phyloP scores from a whole-genome alignment of 2,113 vertebrate genomes.

The Toxotes jaculatrix region DNA sequence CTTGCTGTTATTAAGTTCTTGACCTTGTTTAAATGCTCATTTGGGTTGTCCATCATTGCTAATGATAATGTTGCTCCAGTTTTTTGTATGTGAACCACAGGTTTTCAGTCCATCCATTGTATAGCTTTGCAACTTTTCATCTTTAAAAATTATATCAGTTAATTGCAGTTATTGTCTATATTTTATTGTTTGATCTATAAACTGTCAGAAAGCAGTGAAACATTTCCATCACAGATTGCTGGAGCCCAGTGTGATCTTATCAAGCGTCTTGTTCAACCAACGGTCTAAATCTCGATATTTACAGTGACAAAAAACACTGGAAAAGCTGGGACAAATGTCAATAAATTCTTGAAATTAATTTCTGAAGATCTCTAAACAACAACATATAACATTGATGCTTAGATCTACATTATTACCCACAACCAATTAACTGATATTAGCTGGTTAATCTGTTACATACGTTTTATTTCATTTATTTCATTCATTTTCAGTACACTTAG shows the following conservation, averaged over 20 bases:
- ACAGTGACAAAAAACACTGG: no score
- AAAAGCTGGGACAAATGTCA: no score
- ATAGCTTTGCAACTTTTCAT: background rate
- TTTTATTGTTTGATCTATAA: background rate
- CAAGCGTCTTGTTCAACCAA: background rate
- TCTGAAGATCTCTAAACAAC: no score
- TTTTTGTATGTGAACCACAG: background rate
- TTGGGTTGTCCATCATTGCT: background rate
- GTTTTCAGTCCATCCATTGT: background rate
- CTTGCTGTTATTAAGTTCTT: background rate
- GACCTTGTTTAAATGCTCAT: background rate
- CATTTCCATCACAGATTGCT: background rate
- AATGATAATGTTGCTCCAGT: background rate
- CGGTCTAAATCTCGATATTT: background rate
- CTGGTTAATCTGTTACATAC: background rate
- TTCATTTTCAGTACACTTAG: background rate
- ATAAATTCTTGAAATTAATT: no score
- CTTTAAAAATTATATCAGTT: background rate
- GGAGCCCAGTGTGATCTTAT: background rate
- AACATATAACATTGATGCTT: background rate
- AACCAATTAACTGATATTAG: background rate
- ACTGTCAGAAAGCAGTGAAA: background rate
- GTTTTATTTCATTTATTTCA: background rate
- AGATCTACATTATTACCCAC: background rate
- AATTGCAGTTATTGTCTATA: background rate